Conservation (phyloP, 2,797 vertebrate species). For the Myotis myotis region DNA sequence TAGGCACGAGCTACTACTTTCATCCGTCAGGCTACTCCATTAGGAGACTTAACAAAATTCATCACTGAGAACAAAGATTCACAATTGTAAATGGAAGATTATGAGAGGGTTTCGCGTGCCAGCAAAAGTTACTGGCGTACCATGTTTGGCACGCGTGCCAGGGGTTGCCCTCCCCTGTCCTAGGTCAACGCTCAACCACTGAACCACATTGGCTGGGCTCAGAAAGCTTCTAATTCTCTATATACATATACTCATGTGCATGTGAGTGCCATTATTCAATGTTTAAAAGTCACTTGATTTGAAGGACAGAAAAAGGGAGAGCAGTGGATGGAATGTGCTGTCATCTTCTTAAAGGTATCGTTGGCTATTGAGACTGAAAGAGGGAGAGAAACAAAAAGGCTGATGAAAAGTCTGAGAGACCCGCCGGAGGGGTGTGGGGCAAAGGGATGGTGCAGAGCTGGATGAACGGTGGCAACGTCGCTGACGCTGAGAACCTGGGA, state of each 20-base stretch:
- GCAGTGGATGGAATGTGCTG: background rate
- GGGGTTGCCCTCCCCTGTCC: rapidly evolving
- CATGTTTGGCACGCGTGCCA: too few relatives aligned
- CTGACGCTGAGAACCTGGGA: background rate
- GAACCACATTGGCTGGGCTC: too few relatives aligned
- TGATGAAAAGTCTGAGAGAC: background rate
- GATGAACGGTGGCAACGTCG: background rate
- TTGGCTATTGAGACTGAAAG: background rate
- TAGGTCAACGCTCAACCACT: too few relatives aligned
- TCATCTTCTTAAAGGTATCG: background rate
- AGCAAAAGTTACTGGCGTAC: too few relatives aligned
- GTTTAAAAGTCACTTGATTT: background rate
- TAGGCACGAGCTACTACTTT: too few relatives aligned
- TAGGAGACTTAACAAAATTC: too few relatives aligned
- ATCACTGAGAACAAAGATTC: too few relatives aligned
- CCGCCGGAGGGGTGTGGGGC: background rate
- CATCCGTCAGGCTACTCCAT: too few relatives aligned
- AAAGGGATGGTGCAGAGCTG: background rate
- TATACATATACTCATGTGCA: background rate
- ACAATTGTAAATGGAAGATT: too few relatives aligned
- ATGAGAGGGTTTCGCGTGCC: too few relatives aligned
- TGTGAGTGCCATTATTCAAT: background rate
- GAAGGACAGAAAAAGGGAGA: background rate
- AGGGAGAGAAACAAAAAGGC: background rate
- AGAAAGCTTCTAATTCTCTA: background rate